phyloP scores from a whole-genome alignment of 2,888 invertebrate genomes.

The Carterocephalus palaemon region DNA sequence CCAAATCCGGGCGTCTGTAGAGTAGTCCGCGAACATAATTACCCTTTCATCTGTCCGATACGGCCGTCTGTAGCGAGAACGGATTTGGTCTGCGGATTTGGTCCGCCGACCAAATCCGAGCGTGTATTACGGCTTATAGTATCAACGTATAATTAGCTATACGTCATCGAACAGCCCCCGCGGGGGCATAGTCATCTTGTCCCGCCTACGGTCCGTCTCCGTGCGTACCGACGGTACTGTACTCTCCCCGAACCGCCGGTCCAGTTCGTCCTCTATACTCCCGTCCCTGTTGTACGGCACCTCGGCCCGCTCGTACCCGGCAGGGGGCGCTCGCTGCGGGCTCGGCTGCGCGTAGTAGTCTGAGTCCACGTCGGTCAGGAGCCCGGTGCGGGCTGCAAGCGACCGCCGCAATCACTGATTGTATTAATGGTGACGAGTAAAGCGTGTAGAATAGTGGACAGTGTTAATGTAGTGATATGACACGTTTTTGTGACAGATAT shows the following conservation, averaged over 20 bases:
- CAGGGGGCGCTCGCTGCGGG: constrained; percentile 47
- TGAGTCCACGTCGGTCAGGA: constrained; percentile 87
- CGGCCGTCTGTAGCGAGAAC: no score
- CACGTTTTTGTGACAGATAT: constrained; percentile 1
- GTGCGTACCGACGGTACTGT: constrained; percentile 66
- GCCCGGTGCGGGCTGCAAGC: constrained; percentile 85
- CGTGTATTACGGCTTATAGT: no score
- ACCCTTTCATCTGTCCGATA: no score
- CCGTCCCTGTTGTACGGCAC: constrained; percentile 49
- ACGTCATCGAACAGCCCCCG: constrained; percentile 91
- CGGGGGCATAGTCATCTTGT: constrained; percentile 83
- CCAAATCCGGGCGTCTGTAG: no score
- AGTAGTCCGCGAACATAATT: no score
- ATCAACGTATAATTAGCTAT: constrained; percentile 58
- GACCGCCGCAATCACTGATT: constrained; percentile 66
- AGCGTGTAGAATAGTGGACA: constrained; percentile 8
- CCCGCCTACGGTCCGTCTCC: constrained; percentile 49
- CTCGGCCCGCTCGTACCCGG: constrained; percentile 51
- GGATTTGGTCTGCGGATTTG: no score
- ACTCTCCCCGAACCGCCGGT: constrained; percentile 82
- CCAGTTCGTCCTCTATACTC: constrained; percentile 76
- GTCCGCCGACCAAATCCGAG: no score
- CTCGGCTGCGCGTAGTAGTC: constrained; percentile 82
- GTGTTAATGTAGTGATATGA: neutral
- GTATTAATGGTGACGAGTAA: constrained; percentile 27